Evolutionary conservation across 2,113 vertebrate species (phyloP).

Genomic region (Ellobius talpinus): DNA sequence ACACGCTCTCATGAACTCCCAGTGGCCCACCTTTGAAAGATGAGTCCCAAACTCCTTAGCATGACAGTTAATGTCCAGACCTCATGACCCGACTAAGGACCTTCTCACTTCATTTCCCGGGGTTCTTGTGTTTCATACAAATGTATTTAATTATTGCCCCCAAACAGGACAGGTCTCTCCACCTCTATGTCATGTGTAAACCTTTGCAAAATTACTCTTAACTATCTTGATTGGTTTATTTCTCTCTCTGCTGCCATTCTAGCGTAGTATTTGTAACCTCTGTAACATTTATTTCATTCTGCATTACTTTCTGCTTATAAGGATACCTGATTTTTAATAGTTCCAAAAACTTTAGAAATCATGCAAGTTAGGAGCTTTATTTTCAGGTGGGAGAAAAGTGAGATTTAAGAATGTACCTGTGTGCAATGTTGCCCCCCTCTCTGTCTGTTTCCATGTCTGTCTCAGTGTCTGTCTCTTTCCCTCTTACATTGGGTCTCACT

Average conservation of each 20-base stretch:
- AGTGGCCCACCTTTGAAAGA: background rate
- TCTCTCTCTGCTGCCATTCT: background rate
- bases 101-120: background rate
- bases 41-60: background rate
- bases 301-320: background rate
- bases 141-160: background rate
- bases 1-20: background rate
- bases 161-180: too few species aligned
- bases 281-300: background rate
- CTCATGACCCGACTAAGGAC: background rate
- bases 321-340: background rate
- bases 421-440: background rate
- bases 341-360: background rate
- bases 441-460: background rate
- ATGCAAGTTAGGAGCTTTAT: background rate
- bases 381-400: background rate
- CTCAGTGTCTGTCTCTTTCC: background rate
- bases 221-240: background rate
- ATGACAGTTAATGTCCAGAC: rapidly evolving
- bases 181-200: background rate
- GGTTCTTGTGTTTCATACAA: rapidly evolving
- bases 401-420: background rate
- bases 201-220: background rate
- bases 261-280: background rate
- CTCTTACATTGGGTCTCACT: background rate